These are phyloP conservation scores for Tinea semifulvella DNA, from an alignment of 2,888 invertebrate species.

Conservation along the genomic window DNA sequence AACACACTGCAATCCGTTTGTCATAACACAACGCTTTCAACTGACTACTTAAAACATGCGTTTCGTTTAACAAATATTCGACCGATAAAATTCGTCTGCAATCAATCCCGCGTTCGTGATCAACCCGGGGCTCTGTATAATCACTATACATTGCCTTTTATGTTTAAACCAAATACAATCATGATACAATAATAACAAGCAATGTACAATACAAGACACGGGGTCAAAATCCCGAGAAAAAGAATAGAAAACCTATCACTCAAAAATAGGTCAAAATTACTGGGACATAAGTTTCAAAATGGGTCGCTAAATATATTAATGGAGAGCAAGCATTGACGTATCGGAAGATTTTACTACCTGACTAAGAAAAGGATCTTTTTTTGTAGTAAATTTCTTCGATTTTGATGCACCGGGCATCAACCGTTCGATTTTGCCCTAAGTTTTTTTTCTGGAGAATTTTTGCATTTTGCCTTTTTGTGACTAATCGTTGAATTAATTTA, in stretches of 20 bases:
- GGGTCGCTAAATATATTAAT: background rate
- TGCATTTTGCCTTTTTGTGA: slow-evolving; percentile 1
- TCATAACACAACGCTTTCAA: background rate
- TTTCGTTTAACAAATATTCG: slow-evolving; percentile 4
- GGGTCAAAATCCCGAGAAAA: too few relatives aligned
- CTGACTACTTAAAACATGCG: background rate
- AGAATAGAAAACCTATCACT: too few relatives aligned
- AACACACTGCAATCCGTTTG: background rate
- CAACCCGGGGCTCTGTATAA: too few relatives aligned
- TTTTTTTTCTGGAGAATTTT: background rate
- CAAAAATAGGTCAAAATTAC: too few relatives aligned
- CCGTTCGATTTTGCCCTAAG: background rate
- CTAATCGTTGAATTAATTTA: background rate
- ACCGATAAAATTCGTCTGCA: too few relatives aligned
- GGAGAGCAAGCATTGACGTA: slow-evolving; percentile 5
- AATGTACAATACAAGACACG: too few relatives aligned
- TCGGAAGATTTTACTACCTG: slow-evolving; percentile 8
- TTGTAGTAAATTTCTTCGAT: background rate
- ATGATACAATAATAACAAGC: too few relatives aligned
- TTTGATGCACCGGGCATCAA: slow-evolving; percentile 7
- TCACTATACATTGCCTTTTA: too few relatives aligned
- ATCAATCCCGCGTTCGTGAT: too few relatives aligned
- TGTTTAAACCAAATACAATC: too few relatives aligned
- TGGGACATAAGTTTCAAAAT: too few relatives aligned
- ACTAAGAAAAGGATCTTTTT: background rate